A percentile compares a stretch with the other conserved stretches of the same genome.
Conservation (phyloP, 2,888 invertebrate species). For the Cephus runcator region DNA sequence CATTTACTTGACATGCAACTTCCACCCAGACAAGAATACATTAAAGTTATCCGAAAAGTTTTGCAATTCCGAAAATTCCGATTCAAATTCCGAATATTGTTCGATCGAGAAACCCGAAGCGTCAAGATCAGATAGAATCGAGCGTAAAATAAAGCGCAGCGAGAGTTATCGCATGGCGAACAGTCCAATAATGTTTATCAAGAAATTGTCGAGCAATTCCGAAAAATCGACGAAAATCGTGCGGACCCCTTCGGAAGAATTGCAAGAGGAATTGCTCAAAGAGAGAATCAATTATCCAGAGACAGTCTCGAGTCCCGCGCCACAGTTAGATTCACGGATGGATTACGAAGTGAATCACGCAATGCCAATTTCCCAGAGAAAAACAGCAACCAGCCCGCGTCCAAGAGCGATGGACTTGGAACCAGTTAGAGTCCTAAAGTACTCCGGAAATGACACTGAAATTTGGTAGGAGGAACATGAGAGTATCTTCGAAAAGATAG, state of each 20-base stretch:
- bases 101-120: conserved; percentile 22
- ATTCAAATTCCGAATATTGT: conserved; percentile 1
- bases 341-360: conserved; percentile 60
- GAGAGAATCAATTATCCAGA: conserved; percentile 79
- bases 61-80: conserved; percentile 6
- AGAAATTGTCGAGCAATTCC: conserved; percentile 57
- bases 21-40: neutral
- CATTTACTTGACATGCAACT: neutral
- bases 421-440: conserved; percentile 74
- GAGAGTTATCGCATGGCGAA: conserved; percentile 88
- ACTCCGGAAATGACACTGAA: conserved; percentile 77
- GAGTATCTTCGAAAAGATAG: neutral
- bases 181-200: conserved; percentile 75
- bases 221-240: conserved; percentile 48
- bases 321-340: conserved; percentile 49
- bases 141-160: conserved; percentile 77
- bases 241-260: conserved; percentile 60
- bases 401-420: conserved; percentile 74
- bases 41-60: neutral
- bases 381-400: conserved; percentile 69
- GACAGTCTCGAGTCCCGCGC: conserved; percentile 68
- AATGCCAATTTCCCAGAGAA: conserved; percentile 8
- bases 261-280: conserved; percentile 68
- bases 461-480: conserved; percentile 73
- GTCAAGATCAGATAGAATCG: conserved; percentile 22